Base-by-base conservation (phyloP, 2,113 vertebrate genomes). In the Calidris pugnax region DNA sequence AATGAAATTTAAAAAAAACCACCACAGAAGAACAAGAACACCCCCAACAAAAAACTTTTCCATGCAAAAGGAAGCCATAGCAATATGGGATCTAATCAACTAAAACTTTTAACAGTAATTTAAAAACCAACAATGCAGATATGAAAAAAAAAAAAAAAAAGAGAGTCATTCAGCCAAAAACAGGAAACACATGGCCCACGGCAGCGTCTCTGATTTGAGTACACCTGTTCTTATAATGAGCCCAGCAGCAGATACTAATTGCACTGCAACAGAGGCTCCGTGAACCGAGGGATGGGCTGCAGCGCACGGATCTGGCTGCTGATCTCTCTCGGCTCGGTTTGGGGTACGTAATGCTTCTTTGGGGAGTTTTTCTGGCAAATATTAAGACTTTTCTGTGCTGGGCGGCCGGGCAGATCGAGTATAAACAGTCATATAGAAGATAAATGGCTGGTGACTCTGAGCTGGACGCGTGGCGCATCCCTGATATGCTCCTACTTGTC, bases 231-330 rank as follows among this genome's bases (percentile, higher is more conserved):
- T 48, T 53, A 33, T 48, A 35, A 57, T 26, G 30, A 75, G 23
- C 9, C 6, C 0, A 0, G 13, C 66, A 41, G 12, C 55, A 13
- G 43, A 8, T 4, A 5, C 0, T 3, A 5, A 1, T 8, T 35
- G 21, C 13, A 23, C 7, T 2, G 33, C 23, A 0, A 7, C 7
- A 7, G 33, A 3, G 12, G 60, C 24, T 56, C 37, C 4, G 0
- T 50, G 89, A 56, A 1, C 18, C 3, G 2, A 20, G 79, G n/a
- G 28, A 92, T 87, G 85, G 67, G 47, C 57, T 75, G 87, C 67
- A 7, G 39, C 1, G 8, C 2, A 8, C 21, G 10, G 4, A 56
- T 95, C 56, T 85, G 87, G 56, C 87, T 95, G 45, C 35, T 95
- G 4, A 1, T 90, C 47, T 85, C 74, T 14, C 66, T 87, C 2